Conservation (phyloP, 2,113 vertebrate species). For the Bos javanicus region DNA sequence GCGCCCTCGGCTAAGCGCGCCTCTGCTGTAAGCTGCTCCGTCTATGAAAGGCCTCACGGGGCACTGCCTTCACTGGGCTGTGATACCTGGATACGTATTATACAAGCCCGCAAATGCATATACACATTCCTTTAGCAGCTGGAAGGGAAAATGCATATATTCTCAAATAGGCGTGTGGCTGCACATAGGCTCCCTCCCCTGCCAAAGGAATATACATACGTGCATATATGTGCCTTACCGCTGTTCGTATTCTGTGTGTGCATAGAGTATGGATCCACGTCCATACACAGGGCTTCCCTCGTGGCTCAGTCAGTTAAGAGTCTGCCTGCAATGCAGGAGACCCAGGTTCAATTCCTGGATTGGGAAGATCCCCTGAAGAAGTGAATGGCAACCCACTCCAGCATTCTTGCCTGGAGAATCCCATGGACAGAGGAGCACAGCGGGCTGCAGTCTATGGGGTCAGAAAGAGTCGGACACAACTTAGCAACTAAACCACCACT, state of each 20-base stretch:
- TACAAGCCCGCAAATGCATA: neutral
- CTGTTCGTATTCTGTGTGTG: fast-evolving
- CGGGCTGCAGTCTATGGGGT: neutral
- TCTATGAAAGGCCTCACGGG: neutral
- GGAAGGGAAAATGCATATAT: neutral
- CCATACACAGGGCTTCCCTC: neutral
- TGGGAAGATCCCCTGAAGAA: neutral
- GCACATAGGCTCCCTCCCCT: fast-evolving
- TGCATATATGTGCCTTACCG: fast-evolving
- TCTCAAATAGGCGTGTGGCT: neutral
- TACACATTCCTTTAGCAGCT: neutral
- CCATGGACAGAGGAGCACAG: neutral
- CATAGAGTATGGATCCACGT: fast-evolving
- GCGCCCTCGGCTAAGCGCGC: fast-evolving
- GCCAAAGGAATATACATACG: fast-evolving
- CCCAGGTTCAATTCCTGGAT: fast-evolving
- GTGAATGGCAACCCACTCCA: neutral
- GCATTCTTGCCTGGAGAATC: neutral
- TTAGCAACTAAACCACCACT: neutral
- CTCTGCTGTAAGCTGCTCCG: neutral
- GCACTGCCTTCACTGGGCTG: neutral
- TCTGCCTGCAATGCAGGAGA: neutral
- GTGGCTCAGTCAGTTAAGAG: fast-evolving
- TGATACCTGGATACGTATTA: neutral
- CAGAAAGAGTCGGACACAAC: neutral